Base-by-base conservation (phyloP, 1,140 invertebrate species). In the Wiebesia pumilae region DNA sequence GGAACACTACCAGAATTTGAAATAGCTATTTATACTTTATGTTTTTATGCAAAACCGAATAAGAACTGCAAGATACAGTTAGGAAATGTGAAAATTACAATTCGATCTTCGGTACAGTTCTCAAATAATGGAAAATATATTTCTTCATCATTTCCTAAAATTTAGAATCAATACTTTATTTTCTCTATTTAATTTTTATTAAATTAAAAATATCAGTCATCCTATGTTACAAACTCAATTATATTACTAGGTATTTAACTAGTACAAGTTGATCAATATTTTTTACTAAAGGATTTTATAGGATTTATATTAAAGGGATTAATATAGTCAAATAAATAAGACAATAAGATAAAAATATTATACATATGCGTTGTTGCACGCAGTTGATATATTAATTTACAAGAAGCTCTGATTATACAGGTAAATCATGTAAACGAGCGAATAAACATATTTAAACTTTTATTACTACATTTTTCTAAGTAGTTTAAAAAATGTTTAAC, bases 1-100 rank as follows among this genome's bases (percentile, higher is more conserved):
- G 95, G 95, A 30, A 95, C 95, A 19, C 94, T 94, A 89, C 95
- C 95, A 14, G 95, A 96, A 90, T 95, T 96, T 89, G 95, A 96
- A 89, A 93, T 96, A 87, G 95, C 95, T 73, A 89, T 95, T 0
- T 96, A 95, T 90, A 96, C 95, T 2, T 88, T 95, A 40, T 95
- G 95, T 87, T 94, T 95, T 87, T 90, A 93, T 75, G 88, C 92
- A n/a, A 89, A 94, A 79, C 92, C 94, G 33, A 91, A 94, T 58
- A 87, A 89, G 47, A 88, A 54, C 24, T 95, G 94, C 87, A 90
- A 73, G 80, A 21, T 90, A 1, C 86, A 79, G 24, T 75, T 87
- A 85, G 47, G n/a, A 7, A 83, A 83, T 73, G 69, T 35, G 2
- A 87, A 88, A 84, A 88, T 90, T 69, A 58, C 73, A 65, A 87